Conservation (phyloP, 2,888 invertebrate species). For the Gibbula magus region DNA sequence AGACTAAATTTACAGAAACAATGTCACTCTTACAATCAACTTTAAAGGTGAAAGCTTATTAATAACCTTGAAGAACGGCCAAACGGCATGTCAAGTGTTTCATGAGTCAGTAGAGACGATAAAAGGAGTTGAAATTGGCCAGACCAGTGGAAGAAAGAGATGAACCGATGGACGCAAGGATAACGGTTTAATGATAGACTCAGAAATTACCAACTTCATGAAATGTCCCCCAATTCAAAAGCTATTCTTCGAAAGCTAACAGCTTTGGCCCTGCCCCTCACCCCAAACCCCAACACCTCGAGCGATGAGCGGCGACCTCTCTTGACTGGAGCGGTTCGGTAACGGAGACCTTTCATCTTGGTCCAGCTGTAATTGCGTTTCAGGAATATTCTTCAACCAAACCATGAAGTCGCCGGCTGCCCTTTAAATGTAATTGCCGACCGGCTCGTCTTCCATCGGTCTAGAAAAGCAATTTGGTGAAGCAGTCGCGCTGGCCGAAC, state of each 20-base stretch:
- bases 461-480: constrained; percentile 8
- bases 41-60: too few species aligned
- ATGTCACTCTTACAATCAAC: too few species aligned
- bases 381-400: constrained; percentile 12
- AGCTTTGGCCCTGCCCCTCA: too few species aligned
- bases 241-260: too few species aligned
- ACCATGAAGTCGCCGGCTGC: constrained; percentile 11
- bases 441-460: constrained; percentile 6
- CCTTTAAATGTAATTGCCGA: constrained; percentile 4
- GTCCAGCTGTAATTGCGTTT: constrained; percentile 6
- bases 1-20: too few species aligned
- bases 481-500: not conserved
- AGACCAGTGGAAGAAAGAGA: not conserved
- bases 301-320: not conserved
- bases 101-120: not conserved
- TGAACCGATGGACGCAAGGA: not conserved
- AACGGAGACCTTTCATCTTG: not conserved
- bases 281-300: not conserved
- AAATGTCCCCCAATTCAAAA: not conserved
- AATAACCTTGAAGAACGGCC: not conserved
- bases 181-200: constrained; percentile 22
- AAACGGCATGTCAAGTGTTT: not conserved
- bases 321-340: not conserved
- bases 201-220: not conserved
- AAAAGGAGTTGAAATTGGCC: constrained; percentile 13